phyloP scores from a whole-genome alignment of 2,113 vertebrate species.

The Gallinago undulata region DNA sequence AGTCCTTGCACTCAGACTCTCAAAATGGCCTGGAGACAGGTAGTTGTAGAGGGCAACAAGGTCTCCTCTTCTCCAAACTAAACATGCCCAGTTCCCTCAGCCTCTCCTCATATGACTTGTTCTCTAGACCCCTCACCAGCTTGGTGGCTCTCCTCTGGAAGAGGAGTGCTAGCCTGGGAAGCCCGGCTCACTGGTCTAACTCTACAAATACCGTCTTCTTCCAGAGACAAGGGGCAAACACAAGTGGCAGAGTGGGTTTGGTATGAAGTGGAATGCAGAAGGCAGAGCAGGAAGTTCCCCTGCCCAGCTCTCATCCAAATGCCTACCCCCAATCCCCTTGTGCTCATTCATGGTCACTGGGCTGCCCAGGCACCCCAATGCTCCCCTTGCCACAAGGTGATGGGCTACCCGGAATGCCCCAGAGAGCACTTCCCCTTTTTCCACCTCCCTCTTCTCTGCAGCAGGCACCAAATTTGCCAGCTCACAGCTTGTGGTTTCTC shows the following conservation, averaged over 20 bases:
- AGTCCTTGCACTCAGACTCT: not conserved
- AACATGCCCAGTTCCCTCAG: too few species aligned
- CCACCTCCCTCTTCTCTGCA: not conserved
- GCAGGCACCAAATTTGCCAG: not conserved
- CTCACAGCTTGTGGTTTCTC: not conserved
- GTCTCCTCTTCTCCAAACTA: too few species aligned
- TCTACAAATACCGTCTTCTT: not conserved
- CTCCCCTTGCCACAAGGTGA: accelerated
- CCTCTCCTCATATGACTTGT: too few species aligned
- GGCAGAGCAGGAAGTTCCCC: not conserved
- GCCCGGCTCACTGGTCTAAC: accelerated
- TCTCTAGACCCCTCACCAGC: too few species aligned
- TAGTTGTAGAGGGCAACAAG: too few species aligned
- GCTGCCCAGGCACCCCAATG: not conserved
- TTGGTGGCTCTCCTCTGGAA: too few species aligned
- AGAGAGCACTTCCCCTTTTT: not conserved
- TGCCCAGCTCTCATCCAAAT: not conserved
- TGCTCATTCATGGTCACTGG: not conserved
- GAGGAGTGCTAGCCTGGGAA: not conserved
- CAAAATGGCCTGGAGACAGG: not conserved
- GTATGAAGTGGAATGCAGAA: not conserved
- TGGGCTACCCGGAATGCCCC: not conserved
- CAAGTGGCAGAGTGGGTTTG: not conserved
- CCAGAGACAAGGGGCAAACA: not conserved
- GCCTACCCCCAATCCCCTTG: accelerated